Evolutionary conservation across 2,797 vertebrate species (phyloP), one percentile per base, ranked within the genome.

Genomic region (Thaleichthys pacificus): DNA sequence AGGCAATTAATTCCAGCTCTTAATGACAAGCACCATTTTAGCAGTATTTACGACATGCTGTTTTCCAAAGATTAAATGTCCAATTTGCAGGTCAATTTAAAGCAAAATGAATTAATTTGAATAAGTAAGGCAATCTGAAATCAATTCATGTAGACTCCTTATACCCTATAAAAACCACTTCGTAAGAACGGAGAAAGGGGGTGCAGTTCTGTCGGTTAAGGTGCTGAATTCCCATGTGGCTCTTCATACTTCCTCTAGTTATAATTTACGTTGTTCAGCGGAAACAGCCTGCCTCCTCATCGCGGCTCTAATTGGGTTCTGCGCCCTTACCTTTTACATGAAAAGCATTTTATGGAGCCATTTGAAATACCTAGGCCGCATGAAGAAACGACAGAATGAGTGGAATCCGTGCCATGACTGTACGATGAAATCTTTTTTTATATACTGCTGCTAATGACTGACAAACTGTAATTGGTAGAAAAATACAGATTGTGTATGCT

Each of bases 291-390:
- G 86, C 81, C 80, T 80, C 86, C 84, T 88, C 87, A 84, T 88
- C 86, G 80, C 75, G 32, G 26, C 22, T 42, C 86, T 92, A 93
- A 93, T 92, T 92, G 87, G 88, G 85, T 89, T 90, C 86, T 86
- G 81, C 73, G 58, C 81, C 86, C 85, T 89, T 85, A 80, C 86
- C 84, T 89, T 87, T 88, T 82, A 88, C 87, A 89, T 88, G 83
- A 92, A 89, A 81, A 84, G 69, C 80, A 66, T 88, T 91, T 91
- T 88, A 89, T 84, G 80, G 85, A 81, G 84, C 82, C 84, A 87
- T 89, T 90, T 86, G 86, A 87, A 89, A 87, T 75, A 85, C 62
- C 61, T 82, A 77, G 75, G 61, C 64, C 32, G 76, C 80, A 71
- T 90, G 89, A 84, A 72, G 74, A 81, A 78, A 87, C 61, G 84